A percentile compares a stretch with the other conserved stretches of the same genome.
Evolutionary conservation across 30 jellyfish, hydroid and myxozoan genomes (phyloP).

Genomic region (Cassiopea andromeda): DNA sequence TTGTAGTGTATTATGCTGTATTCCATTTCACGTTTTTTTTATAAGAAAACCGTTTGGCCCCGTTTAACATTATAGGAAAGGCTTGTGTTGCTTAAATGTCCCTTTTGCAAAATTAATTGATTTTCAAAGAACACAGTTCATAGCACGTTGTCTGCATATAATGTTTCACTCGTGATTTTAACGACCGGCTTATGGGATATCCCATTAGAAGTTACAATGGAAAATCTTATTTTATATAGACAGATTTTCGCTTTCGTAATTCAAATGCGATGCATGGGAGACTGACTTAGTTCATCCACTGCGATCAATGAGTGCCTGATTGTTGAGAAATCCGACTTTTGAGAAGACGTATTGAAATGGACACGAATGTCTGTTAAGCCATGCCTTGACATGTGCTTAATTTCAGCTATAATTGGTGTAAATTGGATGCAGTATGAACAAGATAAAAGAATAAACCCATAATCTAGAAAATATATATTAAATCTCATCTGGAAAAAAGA

Average conservation of each 20-base stretch:
- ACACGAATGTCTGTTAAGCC: not conserved
- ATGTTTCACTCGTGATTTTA: not conserved
- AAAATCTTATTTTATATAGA: not conserved
- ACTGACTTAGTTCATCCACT: not conserved
- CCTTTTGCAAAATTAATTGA: not conserved
- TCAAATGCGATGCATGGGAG: not conserved
- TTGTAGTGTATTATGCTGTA: too few relatives aligned
- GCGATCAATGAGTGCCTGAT: not conserved
- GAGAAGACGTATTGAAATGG: not conserved
- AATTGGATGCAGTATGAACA: not conserved
- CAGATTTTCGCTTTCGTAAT: not conserved
- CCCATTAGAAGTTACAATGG: not conserved
- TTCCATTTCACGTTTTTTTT: too few relatives aligned
- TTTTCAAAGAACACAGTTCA: not conserved
- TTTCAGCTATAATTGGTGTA: not conserved
- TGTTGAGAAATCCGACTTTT: not conserved
- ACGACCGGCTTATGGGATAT: not conserved
- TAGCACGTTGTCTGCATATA: not conserved
- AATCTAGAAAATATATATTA: not conserved
- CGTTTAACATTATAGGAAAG: not conserved
- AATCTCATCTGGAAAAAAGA: not conserved
- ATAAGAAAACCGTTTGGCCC: not conserved
- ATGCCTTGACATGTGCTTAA: not conserved
- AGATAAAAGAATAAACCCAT: not conserved
- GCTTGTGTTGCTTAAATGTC: not conserved